These are phyloP conservation scores for Plodia interpunctella DNA, from an alignment of 1,140 invertebrate species.

Conservation along the genomic window DNA sequence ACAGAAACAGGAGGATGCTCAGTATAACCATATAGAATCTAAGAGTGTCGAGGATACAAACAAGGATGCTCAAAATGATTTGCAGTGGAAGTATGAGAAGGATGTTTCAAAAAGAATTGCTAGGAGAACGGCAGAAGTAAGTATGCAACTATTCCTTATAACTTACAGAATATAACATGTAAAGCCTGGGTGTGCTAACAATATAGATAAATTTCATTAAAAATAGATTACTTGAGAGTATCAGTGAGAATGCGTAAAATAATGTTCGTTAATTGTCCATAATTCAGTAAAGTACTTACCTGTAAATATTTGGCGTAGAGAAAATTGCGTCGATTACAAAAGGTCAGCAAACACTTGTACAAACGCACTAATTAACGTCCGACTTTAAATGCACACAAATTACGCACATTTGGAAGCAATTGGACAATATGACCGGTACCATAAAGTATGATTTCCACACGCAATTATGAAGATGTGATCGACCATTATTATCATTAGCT, in stretches of 20 bases:
- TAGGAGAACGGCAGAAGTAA: constrained; percentile 53
- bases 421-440: not conserved
- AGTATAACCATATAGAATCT: constrained; percentile 50
- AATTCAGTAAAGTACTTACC: not conserved
- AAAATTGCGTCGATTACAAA: constrained; percentile 2
- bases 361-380: constrained; percentile 3
- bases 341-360: not conserved
- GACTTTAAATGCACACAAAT: constrained; percentile 1
- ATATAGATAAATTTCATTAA: too few relatives aligned
- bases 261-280: not conserved
- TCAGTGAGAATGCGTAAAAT: not conserved
- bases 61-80: constrained; percentile 41
- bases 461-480: not conserved
- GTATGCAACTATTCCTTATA: constrained; percentile 16
- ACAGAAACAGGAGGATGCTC: constrained; percentile 52
- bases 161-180: too few relatives aligned
- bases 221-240: not conserved
- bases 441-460: not conserved
- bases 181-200: too few relatives aligned
- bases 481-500: not conserved
- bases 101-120: constrained; percentile 41
- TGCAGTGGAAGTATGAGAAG: constrained; percentile 64
- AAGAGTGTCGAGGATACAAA: constrained; percentile 39
- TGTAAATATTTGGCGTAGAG: not conserved
- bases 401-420: not conserved